Evolutionary conservation across 1,140 invertebrate genomes (phyloP), one percentile per base, ranked within the genome.

Genomic region (Hyphantria cunea): DNA sequence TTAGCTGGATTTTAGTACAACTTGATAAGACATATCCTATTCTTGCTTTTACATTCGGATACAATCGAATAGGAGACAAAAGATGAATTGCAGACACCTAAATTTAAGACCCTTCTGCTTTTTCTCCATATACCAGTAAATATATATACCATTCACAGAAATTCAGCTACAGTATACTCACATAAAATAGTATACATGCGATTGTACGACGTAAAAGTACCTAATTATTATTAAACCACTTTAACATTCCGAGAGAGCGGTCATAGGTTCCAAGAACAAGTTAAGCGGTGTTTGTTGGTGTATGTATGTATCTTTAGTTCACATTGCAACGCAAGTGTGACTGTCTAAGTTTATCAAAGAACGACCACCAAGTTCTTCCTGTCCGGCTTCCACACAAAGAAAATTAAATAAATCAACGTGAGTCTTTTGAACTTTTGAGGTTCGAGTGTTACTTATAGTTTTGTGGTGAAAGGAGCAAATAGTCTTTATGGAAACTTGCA

Each of bases 281-380:
- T 62, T 62, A 41, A 62, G 50, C 13, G 32, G 11, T 62, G 50
- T 53, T 62, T 59, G 55, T 59, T 59, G 47, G 49, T 50, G 55
- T 59, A 49, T 62, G 17, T 62, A 59, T 50, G 55, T 59, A 49
- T 62, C 39, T 62, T 53, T 52, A 34, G 50, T 53, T 62, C 32
- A 39, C 41, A 37, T 44, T 33, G 13, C 58, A 50, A 39, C 58
- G 42, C 33, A 34, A 61, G 53, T 44, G 32, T 53, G 41, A 42
- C 41, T 34, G 34, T 60, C 42, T 37, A 13, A 10, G 41, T 47
- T 32, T 51, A 44, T 62, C 59, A 53, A 62, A 62, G 50, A 48
- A 9, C 14, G 39, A 34, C 58, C 58, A 34, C 58, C 48, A 33
- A 41, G 49, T 37, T 44, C 44, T 61, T 61, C 48, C 25, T 52